Percentiles rank a stretch among this genome's conserved stretches.
These are phyloP conservation scores for Aspiorhynchus laticeps DNA, from an alignment of 2,113 vertebrate species.

Conservation along the genomic window DNA sequence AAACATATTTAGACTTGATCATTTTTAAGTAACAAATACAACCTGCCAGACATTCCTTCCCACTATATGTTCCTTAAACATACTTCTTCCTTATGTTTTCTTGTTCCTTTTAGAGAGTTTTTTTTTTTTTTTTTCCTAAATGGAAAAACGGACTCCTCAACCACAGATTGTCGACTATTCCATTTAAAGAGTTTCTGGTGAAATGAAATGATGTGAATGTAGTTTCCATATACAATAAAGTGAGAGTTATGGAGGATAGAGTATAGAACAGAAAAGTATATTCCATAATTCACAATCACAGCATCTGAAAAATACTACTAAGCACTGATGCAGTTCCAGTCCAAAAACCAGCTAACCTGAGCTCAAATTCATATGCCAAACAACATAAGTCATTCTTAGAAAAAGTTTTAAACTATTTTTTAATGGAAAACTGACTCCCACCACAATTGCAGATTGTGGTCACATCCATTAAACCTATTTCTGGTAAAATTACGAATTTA, in stretches of 20 bases:
- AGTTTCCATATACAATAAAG: background rate
- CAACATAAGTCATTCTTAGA: background rate
- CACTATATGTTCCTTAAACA: too few relatives aligned
- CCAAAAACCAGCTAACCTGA: background rate
- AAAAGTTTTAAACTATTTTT: background rate
- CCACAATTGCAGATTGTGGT: background rate
- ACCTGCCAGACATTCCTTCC: background rate
- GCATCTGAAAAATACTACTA: background rate
- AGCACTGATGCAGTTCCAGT: background rate
- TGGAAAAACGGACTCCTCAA: background rate
- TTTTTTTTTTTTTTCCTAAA: background rate
- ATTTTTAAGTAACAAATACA: background rate
- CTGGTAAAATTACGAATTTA: background rate
- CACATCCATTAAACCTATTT: background rate
- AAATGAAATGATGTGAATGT: background rate
- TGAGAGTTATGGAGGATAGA: background rate
- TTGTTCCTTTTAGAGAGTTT: background rate
- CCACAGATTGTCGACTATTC: background rate
- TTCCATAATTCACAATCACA: background rate
- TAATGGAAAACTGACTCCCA: background rate
- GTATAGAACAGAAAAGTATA: background rate
- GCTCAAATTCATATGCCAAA: background rate
- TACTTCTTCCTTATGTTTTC: background rate
- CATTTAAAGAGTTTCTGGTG: background rate
- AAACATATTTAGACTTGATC: background rate